A percentile compares a stretch with the other conserved stretches of the same genome.
These are phyloP conservation scores for Geophilus truncorum DNA, from an alignment of 2,888 invertebrate species.

Conservation along the genomic window DNA sequence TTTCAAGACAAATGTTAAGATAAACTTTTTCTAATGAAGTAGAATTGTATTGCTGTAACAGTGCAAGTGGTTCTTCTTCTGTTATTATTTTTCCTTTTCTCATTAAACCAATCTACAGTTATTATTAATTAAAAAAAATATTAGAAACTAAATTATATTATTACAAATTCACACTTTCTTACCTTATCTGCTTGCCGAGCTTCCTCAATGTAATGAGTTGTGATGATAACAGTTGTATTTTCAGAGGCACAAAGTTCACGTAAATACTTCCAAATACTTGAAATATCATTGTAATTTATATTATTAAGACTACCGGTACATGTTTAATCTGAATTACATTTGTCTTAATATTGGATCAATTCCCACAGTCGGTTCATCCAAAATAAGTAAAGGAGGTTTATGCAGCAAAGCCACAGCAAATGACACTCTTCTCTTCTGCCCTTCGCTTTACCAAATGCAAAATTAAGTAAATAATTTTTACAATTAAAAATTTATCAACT, in stretches of 20 bases:
- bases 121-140: too few relatives aligned
- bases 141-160: too few relatives aligned
- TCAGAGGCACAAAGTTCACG: conserved; percentile 44
- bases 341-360: conserved; percentile 50
- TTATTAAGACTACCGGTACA: background rate
- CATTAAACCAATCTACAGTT: too few relatives aligned
- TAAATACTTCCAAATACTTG: conserved; percentile 50
- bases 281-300: background rate
- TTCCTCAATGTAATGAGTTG: conserved; percentile 50
- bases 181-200: conserved; percentile 77
- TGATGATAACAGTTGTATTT: conserved; percentile 48
- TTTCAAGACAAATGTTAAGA: too few relatives aligned
- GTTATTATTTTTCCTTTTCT: too few relatives aligned
- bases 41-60: too few relatives aligned
- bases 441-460: conserved; percentile 44
- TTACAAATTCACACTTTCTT: too few relatives aligned
- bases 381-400: conserved; percentile 44
- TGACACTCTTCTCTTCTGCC: conserved; percentile 48
- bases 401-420: conserved; percentile 48
- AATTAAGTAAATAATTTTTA: background rate
- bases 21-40: too few relatives aligned
- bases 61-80: too few relatives aligned
- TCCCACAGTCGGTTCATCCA: conserved; percentile 52
- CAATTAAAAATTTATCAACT: background rate
- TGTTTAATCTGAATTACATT: conserved; percentile 38